phyloP scores from a whole-genome alignment of 1,140 invertebrate species.

The Drosophila simulans region DNA sequence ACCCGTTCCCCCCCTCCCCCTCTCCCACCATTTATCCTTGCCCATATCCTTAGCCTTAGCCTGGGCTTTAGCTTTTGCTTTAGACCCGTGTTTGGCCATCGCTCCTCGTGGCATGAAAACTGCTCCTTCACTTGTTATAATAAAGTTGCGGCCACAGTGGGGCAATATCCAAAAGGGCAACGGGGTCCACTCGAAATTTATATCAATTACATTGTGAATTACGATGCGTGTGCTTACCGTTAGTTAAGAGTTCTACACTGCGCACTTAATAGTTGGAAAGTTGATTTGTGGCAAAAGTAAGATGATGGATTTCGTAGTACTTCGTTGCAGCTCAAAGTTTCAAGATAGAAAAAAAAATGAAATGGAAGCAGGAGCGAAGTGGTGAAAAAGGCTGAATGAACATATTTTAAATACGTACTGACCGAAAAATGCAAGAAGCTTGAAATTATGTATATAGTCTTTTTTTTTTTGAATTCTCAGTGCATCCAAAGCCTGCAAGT shows the following conservation, averaged over 20 bases:
- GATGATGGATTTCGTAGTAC: background rate
- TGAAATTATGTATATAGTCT: no score
- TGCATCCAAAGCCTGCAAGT: slow-evolving; percentile 12
- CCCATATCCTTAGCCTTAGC: background rate
- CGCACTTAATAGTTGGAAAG: background rate
- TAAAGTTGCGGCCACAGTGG: slow-evolving; percentile 54
- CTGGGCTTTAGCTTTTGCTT: slow-evolving; percentile 4
- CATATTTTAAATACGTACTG: background rate
- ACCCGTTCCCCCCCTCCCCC: background rate
- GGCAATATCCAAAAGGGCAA: slow-evolving; percentile 30
- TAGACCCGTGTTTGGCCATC: slow-evolving; percentile 18
- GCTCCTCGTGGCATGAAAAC: slow-evolving; percentile 20
- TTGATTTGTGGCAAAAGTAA: background rate
- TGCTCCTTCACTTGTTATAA: slow-evolving; percentile 22
- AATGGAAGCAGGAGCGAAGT: no score
- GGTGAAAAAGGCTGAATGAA: background rate
- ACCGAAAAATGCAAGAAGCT: no score
- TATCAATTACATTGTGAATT: slow-evolving; percentile 50
- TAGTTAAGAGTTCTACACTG: slow-evolving; percentile 2
- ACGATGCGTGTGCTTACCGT: slow-evolving; percentile 13
- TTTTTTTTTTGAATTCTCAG: background rate
- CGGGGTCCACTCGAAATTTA: slow-evolving; percentile 26
- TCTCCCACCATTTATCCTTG: background rate
- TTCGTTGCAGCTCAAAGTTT: background rate
- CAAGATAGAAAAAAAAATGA: no score